These are phyloP conservation scores for Steinernema hermaphroditum DNA, from an alignment of 2,888 invertebrate genomes.

Conservation along the genomic window DNA sequence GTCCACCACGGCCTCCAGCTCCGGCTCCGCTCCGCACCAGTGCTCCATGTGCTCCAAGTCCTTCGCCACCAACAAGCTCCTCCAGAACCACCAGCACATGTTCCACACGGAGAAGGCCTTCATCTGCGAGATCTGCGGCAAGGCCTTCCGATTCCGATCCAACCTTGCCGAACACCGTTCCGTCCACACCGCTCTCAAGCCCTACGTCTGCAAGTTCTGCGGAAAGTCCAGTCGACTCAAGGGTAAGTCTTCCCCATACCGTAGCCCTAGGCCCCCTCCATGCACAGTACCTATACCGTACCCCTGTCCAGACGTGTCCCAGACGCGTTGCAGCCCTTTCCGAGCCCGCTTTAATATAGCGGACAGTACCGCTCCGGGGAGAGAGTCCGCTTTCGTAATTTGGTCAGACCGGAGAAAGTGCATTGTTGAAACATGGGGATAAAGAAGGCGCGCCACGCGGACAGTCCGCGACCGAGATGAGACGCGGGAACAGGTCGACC, in stretches of 20 bases:
- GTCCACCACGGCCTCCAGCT: not conserved
- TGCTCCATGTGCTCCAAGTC: slow-evolving; percentile 54
- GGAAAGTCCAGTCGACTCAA: slow-evolving; percentile 65
- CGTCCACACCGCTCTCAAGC: slow-evolving; percentile 66
- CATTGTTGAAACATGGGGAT: slow-evolving; percentile 27
- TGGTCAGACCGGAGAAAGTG: slow-evolving; percentile 22
- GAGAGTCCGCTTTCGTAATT: not conserved
- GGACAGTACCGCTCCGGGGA: slow-evolving; percentile 6
- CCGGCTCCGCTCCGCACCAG: not conserved
- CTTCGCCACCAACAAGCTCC: slow-evolving; percentile 54
- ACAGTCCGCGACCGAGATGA: slow-evolving; percentile 25
- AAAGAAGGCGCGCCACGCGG: not conserved
- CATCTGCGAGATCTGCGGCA: slow-evolving; percentile 67
- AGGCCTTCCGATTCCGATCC: slow-evolving; percentile 67
- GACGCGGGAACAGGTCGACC: slow-evolving; percentile 5
- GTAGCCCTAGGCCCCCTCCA: not conserved
- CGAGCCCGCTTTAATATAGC: not conserved
- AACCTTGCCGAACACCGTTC: slow-evolving; percentile 67
- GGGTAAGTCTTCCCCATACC: slow-evolving; percentile 49
- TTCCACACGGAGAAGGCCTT: slow-evolving; percentile 65
- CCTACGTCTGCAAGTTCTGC: slow-evolving; percentile 66
- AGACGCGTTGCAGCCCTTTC: not conserved
- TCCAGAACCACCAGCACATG: slow-evolving; percentile 61
- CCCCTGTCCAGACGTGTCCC: not conserved
- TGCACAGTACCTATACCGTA: slow-evolving; percentile 4